phyloP scores from a whole-genome alignment of 1,140 invertebrate species.

The Grapholita molesta region DNA sequence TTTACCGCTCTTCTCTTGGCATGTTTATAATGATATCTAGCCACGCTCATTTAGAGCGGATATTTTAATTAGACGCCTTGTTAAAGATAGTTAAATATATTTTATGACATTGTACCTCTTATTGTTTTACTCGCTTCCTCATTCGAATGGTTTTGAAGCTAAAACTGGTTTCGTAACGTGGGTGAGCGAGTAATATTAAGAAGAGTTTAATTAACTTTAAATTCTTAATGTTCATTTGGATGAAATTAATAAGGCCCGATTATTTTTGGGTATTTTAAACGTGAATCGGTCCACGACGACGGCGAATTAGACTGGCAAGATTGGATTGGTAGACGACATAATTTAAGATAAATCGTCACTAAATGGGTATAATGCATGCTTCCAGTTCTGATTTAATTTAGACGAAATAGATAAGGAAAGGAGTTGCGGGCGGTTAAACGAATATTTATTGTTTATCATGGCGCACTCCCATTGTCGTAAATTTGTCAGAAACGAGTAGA shows the following conservation, averaged over 20 bases:
- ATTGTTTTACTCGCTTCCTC: slow-evolving; percentile 36
- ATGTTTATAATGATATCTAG: slow-evolving; percentile 50
- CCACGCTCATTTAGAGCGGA: slow-evolving; percentile 45
- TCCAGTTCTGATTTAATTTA: not conserved
- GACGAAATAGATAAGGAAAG: slow-evolving; percentile 1
- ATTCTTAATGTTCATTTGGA: not conserved
- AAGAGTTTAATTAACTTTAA: not conserved
- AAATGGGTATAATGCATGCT: not conserved
- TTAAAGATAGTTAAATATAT: slow-evolving; percentile 49
- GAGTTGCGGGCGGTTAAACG: slow-evolving; percentile 53
- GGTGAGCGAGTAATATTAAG: not conserved
- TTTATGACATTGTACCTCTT: slow-evolving; percentile 35
- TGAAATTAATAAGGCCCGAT: not conserved
- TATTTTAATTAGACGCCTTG: slow-evolving; percentile 62
- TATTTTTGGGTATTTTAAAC: not conserved
- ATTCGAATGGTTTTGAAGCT: not conserved
- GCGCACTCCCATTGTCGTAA: slow-evolving; percentile 57
- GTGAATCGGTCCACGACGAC: too few relatives aligned
- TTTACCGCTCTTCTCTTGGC: slow-evolving; percentile 37
- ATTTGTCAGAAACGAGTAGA: slow-evolving; percentile 66
- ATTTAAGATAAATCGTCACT: not conserved
- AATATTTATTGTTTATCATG: slow-evolving; percentile 69
- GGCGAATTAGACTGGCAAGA: too few relatives aligned
- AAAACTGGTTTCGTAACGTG: not conserved
- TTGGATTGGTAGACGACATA: not conserved